Percentiles rank a stretch among this genome's conserved stretches.
Evolutionary conservation across 2,113 vertebrate genomes (phyloP).

Genomic region (Xerus inauris): DNA sequence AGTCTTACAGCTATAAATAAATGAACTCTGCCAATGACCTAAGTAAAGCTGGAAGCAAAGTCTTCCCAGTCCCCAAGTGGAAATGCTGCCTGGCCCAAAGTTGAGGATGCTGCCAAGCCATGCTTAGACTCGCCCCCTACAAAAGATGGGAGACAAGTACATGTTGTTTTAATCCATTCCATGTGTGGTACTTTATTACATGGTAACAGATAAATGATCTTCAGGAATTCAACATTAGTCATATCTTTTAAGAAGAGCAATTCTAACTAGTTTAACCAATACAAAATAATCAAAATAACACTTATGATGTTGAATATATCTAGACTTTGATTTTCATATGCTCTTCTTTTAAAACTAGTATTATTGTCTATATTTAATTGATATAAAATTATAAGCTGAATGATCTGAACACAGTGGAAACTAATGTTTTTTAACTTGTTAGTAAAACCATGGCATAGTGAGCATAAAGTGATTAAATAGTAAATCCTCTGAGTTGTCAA

Average conservation of each 20-base stretch:
- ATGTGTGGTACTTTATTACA: background rate
- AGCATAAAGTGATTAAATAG: background rate
- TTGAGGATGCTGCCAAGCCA: background rate
- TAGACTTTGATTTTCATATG: background rate
- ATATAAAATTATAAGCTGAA: background rate
- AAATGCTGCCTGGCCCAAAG: background rate
- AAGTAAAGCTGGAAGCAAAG: background rate
- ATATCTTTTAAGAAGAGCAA: background rate
- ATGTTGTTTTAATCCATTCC: background rate
- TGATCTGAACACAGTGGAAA: background rate
- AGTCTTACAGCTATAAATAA: background rate
- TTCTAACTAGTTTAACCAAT: background rate
- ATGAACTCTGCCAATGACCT: background rate
- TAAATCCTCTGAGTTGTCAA: background rate
- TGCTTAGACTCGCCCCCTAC: too few species aligned
- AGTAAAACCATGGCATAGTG: background rate
- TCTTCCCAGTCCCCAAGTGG: background rate
- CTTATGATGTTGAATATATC: background rate
- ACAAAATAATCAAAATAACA: background rate
- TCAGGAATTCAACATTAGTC: background rate
- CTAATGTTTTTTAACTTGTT: background rate
- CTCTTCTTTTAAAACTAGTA: background rate
- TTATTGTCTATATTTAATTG: background rate
- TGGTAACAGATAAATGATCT: background rate
- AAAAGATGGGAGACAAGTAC: background rate